phyloP scores from a whole-genome alignment of 2,797 vertebrate genomes.

The Micropoecilia bifurca region DNA sequence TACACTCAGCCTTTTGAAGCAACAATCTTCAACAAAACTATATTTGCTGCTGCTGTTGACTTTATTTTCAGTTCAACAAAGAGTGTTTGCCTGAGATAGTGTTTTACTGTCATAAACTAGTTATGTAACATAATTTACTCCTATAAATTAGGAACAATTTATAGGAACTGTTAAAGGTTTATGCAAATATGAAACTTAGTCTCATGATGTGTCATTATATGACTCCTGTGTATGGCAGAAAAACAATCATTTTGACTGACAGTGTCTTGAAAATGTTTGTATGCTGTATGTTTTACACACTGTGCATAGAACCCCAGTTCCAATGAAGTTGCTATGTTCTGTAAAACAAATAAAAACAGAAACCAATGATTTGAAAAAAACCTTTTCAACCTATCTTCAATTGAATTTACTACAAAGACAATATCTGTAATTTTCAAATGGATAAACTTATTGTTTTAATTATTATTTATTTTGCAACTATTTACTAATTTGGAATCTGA shows the following conservation, averaged over 20 bases:
- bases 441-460: too few relatives aligned
- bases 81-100: slow-evolving; percentile 31
- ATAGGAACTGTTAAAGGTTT: slow-evolving; percentile 47
- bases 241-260: slow-evolving; percentile 3
- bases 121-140: slow-evolving; percentile 44
- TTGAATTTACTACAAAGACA: too few relatives aligned
- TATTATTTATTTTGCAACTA: too few relatives aligned
- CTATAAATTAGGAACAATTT: slow-evolving; percentile 3
- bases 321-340: too few relatives aligned
- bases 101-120: slow-evolving; percentile 44
- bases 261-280: slow-evolving; percentile 5
- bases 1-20: slow-evolving; percentile 23
- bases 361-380: too few relatives aligned
- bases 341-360: too few relatives aligned
- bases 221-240: slow-evolving; percentile 22
- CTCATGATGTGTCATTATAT: slow-evolving; percentile 43
- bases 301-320: background rate
- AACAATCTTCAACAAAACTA: slow-evolving; percentile 46
- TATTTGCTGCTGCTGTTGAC: slow-evolving; percentile 27
- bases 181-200: slow-evolving; percentile 33
- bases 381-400: too few relatives aligned
- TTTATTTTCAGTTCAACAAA: slow-evolving; percentile 13
- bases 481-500: too few relatives aligned
- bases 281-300: background rate
- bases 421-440: too few relatives aligned